phyloP scores from a whole-genome alignment of 2,113 vertebrate genomes.

The Poeciliopsis retropinna region DNA sequence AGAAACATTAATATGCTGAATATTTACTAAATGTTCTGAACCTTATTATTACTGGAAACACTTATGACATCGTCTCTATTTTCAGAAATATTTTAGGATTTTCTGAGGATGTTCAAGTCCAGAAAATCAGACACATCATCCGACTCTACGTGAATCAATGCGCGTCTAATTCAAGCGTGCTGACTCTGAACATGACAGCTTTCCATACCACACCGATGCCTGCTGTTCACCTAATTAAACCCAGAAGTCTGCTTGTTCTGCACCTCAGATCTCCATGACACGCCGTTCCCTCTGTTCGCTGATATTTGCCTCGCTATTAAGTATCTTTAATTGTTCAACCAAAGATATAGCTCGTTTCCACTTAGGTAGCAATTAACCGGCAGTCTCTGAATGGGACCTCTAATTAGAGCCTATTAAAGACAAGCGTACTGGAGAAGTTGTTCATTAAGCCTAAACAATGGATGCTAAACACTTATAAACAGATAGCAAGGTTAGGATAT shows the following conservation, averaged over 20 bases:
- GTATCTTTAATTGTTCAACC: slow-evolving; percentile 47
- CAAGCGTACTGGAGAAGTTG: slow-evolving; percentile 45
- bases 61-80: not conserved
- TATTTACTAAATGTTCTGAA: too few relatives aligned
- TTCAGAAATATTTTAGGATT: not conserved
- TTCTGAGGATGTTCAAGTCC: not conserved
- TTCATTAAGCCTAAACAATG: slow-evolving; percentile 47
- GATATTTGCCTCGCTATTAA: slow-evolving; percentile 48
- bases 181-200: not conserved
- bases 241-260: not conserved
- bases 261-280: slow-evolving; percentile 4
- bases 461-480: slow-evolving; percentile 33
- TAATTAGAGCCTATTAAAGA: slow-evolving; percentile 59
- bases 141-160: not conserved
- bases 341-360: slow-evolving; percentile 39
- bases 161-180: not conserved
- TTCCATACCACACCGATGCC: not conserved
- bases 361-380: slow-evolving; percentile 45
- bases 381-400: slow-evolving; percentile 34
- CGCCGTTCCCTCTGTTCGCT: not conserved
- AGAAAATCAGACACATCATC: not conserved
- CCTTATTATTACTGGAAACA: not conserved
- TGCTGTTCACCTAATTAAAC: not conserved
- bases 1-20: too few relatives aligned
- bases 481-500: not conserved